Evolutionary conservation across 2,888 invertebrate genomes (phyloP).

Genomic region (Ernsta delagoae): DNA sequence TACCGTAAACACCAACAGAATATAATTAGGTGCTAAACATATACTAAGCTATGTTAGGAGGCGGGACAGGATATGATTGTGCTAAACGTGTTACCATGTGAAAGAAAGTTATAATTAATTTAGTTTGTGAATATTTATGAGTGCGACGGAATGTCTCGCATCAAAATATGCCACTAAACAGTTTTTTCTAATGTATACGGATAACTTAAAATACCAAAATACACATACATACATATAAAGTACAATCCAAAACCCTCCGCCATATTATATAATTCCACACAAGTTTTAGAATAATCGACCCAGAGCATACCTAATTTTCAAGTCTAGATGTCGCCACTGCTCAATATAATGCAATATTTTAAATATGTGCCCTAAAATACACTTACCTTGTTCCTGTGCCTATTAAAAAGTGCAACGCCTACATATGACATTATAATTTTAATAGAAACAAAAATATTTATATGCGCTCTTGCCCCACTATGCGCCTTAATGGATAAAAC

Average conservation of each 20-base stretch:
- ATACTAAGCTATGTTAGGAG: conserved; percentile 69
- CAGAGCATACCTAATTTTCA: neutral
- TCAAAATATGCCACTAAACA: neutral
- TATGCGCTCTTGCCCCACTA: neutral
- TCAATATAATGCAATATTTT: no score
- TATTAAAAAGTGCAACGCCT: neutral
- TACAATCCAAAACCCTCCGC: neutral
- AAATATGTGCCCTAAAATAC: neutral
- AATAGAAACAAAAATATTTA: no score
- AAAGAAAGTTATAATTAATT: conserved; percentile 62
- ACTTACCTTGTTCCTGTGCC: neutral
- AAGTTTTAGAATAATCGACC: no score
- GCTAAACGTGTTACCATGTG: conserved; percentile 71
- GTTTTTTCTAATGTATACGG: neutral
- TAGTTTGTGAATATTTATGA: conserved; percentile 8
- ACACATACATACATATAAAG: neutral
- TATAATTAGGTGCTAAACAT: conserved; percentile 46
- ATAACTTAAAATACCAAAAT: neutral
- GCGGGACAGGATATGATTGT: conserved; percentile 71
- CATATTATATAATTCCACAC: neutral
- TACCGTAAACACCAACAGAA: conserved; percentile 11
- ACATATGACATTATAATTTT: neutral
- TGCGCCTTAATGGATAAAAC: neutral
- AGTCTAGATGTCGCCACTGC: neutral
- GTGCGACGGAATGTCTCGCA: neutral